phyloP scores from a whole-genome alignment of 1,140 invertebrate species.

The Forficula auricularia region DNA sequence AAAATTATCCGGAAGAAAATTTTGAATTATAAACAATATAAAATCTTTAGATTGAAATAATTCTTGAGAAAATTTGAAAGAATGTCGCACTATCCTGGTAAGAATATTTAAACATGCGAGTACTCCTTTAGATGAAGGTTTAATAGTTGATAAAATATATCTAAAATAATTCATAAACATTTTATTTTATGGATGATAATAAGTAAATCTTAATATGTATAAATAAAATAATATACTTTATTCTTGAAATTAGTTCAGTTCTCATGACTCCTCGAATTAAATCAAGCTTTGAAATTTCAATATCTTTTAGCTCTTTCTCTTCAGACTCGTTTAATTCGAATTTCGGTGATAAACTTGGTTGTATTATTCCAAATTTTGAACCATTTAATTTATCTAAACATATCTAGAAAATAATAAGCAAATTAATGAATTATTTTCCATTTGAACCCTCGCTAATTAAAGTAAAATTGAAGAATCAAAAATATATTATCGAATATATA shows the following conservation, averaged over 20 bases:
- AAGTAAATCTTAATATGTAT: conserved; percentile 6
- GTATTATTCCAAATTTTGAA: conserved; percentile 40
- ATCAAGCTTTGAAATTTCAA: conserved; percentile 63
- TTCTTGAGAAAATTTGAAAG: conserved; percentile 33
- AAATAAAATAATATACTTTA: conserved; percentile 33
- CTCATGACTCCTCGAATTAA: conserved; percentile 49
- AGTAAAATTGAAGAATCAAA: conserved; percentile 5
- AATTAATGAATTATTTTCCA: conserved; percentile 2
- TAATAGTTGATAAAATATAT: conserved; percentile 45
- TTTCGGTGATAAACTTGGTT: conserved; percentile 34
- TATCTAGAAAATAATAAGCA: conserved; percentile 17
- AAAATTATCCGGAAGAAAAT: conserved; percentile 36
- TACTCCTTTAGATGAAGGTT: conserved; percentile 41
- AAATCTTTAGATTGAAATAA: conserved; percentile 37
- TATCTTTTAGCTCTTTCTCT: conserved; percentile 55
- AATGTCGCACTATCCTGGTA: conserved; percentile 46
- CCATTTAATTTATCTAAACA: conserved; percentile 45
- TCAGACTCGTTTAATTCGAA: conserved; percentile 37
- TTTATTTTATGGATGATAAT: too few relatives aligned
- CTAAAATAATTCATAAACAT: conserved; percentile 25
- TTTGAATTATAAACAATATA: conserved; percentile 32
- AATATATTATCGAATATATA: too few relatives aligned
- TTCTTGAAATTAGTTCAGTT: conserved; percentile 54
- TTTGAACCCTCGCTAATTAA: neutral
- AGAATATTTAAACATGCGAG: conserved; percentile 49